A percentile compares a stretch with the other conserved stretches of the same genome.
Evolutionary conservation across 92 coral and sea anemone species (phyloP).

Genomic region (Chrysogorgia sp.): DNA sequence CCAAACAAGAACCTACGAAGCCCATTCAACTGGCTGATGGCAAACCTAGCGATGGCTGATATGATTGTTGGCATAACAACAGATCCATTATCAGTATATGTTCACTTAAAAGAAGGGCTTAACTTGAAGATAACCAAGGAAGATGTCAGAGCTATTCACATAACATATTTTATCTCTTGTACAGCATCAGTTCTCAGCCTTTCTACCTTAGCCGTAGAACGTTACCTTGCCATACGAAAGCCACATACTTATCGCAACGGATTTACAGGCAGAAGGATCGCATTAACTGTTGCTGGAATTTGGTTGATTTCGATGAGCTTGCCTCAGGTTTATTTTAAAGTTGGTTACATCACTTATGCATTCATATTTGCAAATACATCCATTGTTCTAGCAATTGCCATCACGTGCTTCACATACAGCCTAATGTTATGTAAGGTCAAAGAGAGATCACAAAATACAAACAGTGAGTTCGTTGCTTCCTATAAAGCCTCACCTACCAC

Average conservation of each 20-base stretch:
- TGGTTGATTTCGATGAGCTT: conserved; percentile 48
- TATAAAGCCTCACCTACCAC: neutral
- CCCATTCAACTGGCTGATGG: conserved; percentile 46
- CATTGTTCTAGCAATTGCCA: conserved; percentile 34
- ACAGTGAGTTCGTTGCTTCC: neutral
- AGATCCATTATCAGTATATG: conserved; percentile 41
- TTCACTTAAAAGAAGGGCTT: conserved; percentile 44
- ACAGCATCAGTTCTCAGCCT: conserved; percentile 48
- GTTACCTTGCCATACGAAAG: conserved; percentile 41
- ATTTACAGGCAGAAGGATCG: conserved; percentile 40
- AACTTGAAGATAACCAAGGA: conserved; percentile 5
- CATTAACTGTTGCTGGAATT: conserved; percentile 21
- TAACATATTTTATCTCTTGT: conserved; percentile 56
- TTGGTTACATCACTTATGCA: conserved; percentile 49
- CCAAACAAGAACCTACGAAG: conserved; percentile 42
- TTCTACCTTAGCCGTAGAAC: conserved; percentile 46
- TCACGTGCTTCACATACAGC: conserved; percentile 41
- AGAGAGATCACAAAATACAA: conserved; percentile 22
- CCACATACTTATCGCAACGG: conserved; percentile 48
- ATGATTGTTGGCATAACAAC: conserved; percentile 45
- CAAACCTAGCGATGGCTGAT: conserved; percentile 50
- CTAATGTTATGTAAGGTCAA: conserved; percentile 46
- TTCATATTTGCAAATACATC: conserved; percentile 56
- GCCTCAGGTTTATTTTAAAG: conserved; percentile 47
- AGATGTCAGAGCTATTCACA: conserved; percentile 29